Evolutionary conservation across 2,797 vertebrate genomes (phyloP), one percentile per base, ranked within the genome.

Genomic region (Poeciliopsis gracilis): DNA sequence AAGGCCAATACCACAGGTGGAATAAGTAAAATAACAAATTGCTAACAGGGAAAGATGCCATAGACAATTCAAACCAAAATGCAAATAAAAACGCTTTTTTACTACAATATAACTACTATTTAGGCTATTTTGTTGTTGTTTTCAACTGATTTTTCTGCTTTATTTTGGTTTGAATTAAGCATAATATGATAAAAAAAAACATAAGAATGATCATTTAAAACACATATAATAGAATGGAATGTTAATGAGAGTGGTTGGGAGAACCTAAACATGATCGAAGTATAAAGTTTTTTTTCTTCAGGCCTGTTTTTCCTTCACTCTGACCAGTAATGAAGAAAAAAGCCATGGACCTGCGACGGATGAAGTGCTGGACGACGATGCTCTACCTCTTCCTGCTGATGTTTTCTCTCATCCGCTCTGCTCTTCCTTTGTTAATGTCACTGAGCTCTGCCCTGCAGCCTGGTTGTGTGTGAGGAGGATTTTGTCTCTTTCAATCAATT

Each of bases 401-500:
- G 82, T 67, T 78, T 82, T 71, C 75, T 81, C 43, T 78, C 77
- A 77, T 73, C 57, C 66, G 5, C 51, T 47, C 45, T 15, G 1
- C 82, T 92, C 86, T 46, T 81, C 77, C 87, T 41, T 6, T 79
- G 83, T 89, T 91, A 85, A 77, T 88, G 87, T 94, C 86, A 92
- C 86, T 18, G 81, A 89, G 89, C 89, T 90, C 83, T 92, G 84
- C 88, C 90, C 89, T 82, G 87, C 78, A 88, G 91, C 85, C 69
- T 84, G 78, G 85, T 79, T 82, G 82, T 83, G 86, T 90, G 87
- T 75, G 90, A 88, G 75, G 86, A 87, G 76, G 83, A 88, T 92
- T 94, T 91, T 92, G 92, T 94, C 93, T 92, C 91, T 92, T 90
- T 91, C 84, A 81, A 92, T 95, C 90, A 88, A 89, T 90, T 91